A percentile compares a stretch with the other conserved stretches of the same genome.
Conservation (phyloP, 2,888 invertebrate species). For the Sarcophaga carnaria region DNA sequence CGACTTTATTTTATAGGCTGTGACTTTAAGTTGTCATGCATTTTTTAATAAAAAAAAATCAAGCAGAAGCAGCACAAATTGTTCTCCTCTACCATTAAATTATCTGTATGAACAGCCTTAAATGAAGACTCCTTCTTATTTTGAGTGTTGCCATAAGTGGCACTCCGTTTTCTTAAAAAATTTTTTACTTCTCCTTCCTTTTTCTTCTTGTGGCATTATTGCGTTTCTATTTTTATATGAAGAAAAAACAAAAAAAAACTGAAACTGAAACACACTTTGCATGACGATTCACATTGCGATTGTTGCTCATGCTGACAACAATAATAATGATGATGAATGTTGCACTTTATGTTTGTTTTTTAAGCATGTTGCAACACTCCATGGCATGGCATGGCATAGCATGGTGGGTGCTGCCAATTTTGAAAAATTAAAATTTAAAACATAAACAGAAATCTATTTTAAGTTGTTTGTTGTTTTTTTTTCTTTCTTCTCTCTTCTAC, state of each 20-base stretch:
- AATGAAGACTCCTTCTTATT: not conserved
- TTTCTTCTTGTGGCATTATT: not conserved
- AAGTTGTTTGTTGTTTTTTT: not conserved
- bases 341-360: not conserved
- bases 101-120: not conserved
- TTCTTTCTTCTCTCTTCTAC: not conserved
- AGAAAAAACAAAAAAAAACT: not conserved
- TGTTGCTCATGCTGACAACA: too few relatives aligned
- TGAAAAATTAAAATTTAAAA: constrained; percentile 3
- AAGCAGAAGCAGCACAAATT: too few relatives aligned
- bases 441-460: constrained; percentile 36
- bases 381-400: too few relatives aligned
- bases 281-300: too few relatives aligned
- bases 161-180: not conserved
- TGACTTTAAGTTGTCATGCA: not conserved
- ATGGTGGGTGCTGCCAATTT: constrained; percentile 1
- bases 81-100: not conserved
- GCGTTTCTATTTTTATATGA: not conserved
- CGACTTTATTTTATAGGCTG: not conserved
- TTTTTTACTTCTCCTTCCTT: not conserved
- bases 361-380: too few relatives aligned
- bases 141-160: not conserved
- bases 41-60: not conserved
- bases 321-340: not conserved
- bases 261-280: too few relatives aligned